phyloP scores from a whole-genome alignment of 35 echinoderm and acorn worm genomes.

The Strongylocentrotus purpuratus region DNA sequence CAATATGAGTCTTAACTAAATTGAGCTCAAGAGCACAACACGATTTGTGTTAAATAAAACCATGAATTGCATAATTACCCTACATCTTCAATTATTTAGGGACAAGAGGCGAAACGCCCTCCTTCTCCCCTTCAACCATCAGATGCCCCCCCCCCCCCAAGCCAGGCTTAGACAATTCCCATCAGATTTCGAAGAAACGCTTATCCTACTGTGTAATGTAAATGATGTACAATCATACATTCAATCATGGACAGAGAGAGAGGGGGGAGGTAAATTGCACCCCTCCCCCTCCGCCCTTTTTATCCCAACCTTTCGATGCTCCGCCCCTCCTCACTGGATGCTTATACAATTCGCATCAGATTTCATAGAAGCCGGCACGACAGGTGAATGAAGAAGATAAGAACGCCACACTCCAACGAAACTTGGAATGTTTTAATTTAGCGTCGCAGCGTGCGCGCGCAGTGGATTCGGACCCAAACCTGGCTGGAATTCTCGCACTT shows the following conservation, averaged over 20 bases:
- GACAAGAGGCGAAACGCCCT: no score
- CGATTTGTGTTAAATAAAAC: no score
- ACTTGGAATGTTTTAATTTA: conserved; percentile 34
- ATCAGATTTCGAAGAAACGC: no score
- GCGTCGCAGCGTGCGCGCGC: conserved; percentile 1
- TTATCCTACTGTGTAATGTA: no score
- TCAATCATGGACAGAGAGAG: no score
- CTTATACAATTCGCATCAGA: conserved; percentile 8
- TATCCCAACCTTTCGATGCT: background rate
- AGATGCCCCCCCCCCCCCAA: no score
- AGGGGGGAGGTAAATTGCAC: background rate
- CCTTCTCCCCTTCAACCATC: no score
- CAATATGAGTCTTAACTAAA: background rate
- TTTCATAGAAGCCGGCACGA: conserved; percentile 1
- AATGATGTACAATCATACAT: no score
- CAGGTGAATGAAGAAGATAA: conserved; percentile 22
- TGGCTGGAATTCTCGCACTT: conserved; percentile 23
- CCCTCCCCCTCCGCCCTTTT: background rate
- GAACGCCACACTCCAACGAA: background rate
- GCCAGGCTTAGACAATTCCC: no score
- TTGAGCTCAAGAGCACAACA: background rate
- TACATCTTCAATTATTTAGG: no score
- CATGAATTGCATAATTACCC: no score
- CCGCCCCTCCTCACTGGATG: background rate
- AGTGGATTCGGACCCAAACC: background rate